Percentiles rank a stretch among this genome's conserved stretches.
Conservation (phyloP, 2,888 invertebrate genomes). For the Mellilla xanthometata region DNA sequence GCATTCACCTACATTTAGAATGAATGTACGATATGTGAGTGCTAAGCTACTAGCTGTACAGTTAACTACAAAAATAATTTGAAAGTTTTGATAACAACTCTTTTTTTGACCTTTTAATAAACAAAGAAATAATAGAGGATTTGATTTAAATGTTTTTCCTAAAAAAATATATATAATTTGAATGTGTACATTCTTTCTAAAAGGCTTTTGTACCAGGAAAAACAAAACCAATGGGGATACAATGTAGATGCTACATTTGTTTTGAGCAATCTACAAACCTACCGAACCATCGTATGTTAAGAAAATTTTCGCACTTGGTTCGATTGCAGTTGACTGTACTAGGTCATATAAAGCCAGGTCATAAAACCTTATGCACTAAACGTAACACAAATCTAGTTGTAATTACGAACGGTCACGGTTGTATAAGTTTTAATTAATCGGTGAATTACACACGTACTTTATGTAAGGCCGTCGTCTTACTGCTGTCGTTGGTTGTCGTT, state of each 20-base stretch:
- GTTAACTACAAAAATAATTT: neutral
- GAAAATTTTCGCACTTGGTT: no score
- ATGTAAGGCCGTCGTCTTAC: slow-evolving; percentile 56
- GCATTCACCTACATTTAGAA: slow-evolving; percentile 6
- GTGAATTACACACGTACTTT: slow-evolving; percentile 72
- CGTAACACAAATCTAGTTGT: slow-evolving; percentile 61
- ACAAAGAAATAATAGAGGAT: no score
- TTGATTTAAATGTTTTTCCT: no score
- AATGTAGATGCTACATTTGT: no score
- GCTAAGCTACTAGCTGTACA: neutral
- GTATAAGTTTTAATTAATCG: slow-evolving; percentile 80
- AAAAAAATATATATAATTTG: no score
- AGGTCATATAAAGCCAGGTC: slow-evolving; percentile 13
- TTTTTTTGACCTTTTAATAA: no score
- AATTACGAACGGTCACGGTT: slow-evolving; percentile 73
- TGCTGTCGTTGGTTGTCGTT: slow-evolving; percentile 48
- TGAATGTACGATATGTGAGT: neutral
- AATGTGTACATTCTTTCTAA: no score
- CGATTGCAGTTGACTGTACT: slow-evolving; percentile 6
- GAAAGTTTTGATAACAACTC: no score
- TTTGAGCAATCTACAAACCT: no score
- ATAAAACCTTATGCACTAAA: slow-evolving; percentile 58
- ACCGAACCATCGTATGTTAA: no score
- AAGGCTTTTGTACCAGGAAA: no score
- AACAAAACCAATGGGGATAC: no score